Evolutionary conservation across 1,140 invertebrate species (phyloP).

Genomic region (Pseudomyrmex sp.): DNA sequence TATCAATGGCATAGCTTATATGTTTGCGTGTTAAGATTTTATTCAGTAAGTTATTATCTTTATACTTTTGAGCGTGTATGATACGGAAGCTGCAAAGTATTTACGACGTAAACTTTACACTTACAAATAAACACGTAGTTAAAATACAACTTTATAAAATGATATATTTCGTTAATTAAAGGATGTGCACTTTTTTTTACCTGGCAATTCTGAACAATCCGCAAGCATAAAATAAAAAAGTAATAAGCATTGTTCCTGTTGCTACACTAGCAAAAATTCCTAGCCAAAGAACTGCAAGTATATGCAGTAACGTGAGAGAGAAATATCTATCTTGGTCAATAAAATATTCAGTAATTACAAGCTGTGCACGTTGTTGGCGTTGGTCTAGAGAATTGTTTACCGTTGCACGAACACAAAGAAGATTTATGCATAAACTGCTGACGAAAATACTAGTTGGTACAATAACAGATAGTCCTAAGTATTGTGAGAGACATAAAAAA

Average conservation of each 20-base stretch:
- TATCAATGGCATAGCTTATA: not conserved
- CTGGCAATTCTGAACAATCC: not conserved
- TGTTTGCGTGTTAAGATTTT: too few relatives aligned
- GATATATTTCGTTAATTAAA: too few relatives aligned
- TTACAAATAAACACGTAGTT: not conserved
- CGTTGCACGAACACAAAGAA: not conserved
- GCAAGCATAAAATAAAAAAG: not conserved
- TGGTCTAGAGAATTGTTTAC: not conserved
- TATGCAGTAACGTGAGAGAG: not conserved
- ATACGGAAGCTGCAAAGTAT: not conserved
- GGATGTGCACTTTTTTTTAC: not conserved
- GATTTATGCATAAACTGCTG: not conserved
- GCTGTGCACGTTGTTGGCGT: too few relatives aligned
- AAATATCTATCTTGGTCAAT: not conserved
- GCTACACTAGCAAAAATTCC: not conserved
- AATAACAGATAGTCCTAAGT: not conserved
- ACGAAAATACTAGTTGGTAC: not conserved
- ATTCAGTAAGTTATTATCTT: not conserved
- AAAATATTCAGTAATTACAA: conserved; percentile 6
- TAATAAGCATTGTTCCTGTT: not conserved
- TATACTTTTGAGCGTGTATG: not conserved
- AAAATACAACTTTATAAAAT: not conserved
- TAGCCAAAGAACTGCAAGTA: not conserved
- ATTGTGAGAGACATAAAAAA: too few relatives aligned
- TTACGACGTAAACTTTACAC: too few relatives aligned